Base-by-base conservation (phyloP, 2,888 invertebrate species). In the Apotomis betuletana region DNA sequence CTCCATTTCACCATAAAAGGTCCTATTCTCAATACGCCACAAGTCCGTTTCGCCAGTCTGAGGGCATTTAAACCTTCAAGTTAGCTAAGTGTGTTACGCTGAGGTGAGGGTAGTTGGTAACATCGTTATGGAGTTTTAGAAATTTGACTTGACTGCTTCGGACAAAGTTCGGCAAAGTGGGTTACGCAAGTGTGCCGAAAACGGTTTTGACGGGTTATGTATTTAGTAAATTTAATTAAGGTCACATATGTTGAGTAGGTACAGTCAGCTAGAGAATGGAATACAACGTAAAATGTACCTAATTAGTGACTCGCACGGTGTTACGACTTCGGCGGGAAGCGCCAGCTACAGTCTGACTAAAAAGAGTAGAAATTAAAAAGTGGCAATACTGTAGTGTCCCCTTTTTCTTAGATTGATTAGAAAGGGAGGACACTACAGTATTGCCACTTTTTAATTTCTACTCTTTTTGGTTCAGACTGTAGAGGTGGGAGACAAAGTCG, bases 81-180 rank as follows among this genome's bases (percentile, higher is more conserved):
- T 68, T 59, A 1, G 44, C 15, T 72, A 72, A 72, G n/a, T 59
- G 58, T 60, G 68, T 69, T 73, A 73, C 60, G 52, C 57, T 59
- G 68, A 62, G 67, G 73, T 69, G 69, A 72, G 67, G 73, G 63
- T 60, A 69, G 63, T 65, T 61, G 13, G 46, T 64, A 70, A 70
- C 57, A 12, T 6, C 6, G 67, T 74, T 74, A 69, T 10, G 60
- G 41, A 74, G 70, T 70, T 74, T 51, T 54, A 54, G 67, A 74
- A 74, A 74, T 74, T 70, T 62, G 62, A 49, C 74, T 67, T 59
- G 70, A 70, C 67, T 63, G 67, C 67, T 62, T 59, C 9, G 55
- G 63, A 51, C 46, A 3, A 51, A 65, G 65, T 57, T 65, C 46
- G 46, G 41, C 10, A 64, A 58, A 38, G 36, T 5, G 49, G 5